Percentiles rank a stretch among this genome's conserved stretches.
These are phyloP conservation scores for Tenthredo scrophulariae DNA, from an alignment of 2,888 invertebrate genomes.

Conservation along the genomic window DNA sequence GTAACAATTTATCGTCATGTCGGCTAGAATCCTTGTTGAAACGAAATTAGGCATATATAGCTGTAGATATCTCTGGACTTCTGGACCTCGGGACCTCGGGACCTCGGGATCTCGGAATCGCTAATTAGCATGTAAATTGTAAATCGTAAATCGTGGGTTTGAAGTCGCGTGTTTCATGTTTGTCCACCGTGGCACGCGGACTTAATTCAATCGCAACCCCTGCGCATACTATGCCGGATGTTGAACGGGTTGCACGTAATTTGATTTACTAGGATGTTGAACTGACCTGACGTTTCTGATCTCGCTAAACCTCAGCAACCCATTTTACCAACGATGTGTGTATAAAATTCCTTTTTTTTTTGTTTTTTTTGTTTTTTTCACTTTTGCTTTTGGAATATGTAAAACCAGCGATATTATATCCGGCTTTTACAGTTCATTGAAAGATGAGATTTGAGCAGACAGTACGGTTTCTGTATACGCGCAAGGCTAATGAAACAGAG, in stretches of 20 bases:
- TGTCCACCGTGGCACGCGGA: conserved; percentile 26
- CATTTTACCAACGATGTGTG: not conserved
- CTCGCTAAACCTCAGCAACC: not conserved
- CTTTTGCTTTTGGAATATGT: not conserved
- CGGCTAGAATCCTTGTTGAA: not conserved
- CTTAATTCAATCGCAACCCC: conserved; percentile 43
- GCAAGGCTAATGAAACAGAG: conserved; percentile 41
- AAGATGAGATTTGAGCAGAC: not conserved
- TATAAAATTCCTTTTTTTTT: not conserved
- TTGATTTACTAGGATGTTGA: conserved; percentile 54
- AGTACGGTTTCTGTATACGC: not conserved
- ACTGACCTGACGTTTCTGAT: conserved; percentile 16
- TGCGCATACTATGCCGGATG: conserved; percentile 52
- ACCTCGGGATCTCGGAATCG: not conserved
- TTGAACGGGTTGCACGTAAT: conserved; percentile 46
- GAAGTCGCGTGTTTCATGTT: conserved; percentile 45
- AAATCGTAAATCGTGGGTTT: conserved; percentile 9
- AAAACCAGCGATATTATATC: not conserved
- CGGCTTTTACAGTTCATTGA: conserved; percentile 15
- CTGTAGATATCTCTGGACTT: not conserved
- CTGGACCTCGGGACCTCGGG: not conserved
- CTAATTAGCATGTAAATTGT: conserved; percentile 41
- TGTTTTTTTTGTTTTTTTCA: not conserved
- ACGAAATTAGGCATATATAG: not conserved
- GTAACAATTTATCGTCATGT: not conserved